These are phyloP conservation scores for Drepana arcuata DNA, from an alignment of 1,140 invertebrate genomes.

Conservation along the genomic window DNA sequence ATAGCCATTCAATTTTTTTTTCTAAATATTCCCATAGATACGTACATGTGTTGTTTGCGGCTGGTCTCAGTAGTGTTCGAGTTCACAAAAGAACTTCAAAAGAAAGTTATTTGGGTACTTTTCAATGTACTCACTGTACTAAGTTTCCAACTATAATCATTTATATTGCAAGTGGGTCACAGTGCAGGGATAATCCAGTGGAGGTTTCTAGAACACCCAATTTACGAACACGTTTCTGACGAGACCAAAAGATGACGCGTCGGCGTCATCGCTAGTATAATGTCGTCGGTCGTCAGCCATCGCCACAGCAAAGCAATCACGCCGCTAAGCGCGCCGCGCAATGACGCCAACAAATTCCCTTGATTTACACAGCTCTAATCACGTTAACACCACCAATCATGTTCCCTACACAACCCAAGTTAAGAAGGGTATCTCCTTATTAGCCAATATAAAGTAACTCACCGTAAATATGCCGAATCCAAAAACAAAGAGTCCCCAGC, in stretches of 20 bases:
- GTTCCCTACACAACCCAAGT: conserved; percentile 6
- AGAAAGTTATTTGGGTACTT: too few relatives aligned
- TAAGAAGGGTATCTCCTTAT: conserved; percentile 11
- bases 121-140: too few relatives aligned
- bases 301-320: conserved; percentile 39
- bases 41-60: too few relatives aligned
- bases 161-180: too few relatives aligned
- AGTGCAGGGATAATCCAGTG: background rate
- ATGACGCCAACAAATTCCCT: conserved; percentile 45
- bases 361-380: conserved; percentile 16
- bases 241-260: conserved; percentile 38
- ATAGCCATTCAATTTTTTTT: too few relatives aligned
- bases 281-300: conserved; percentile 39
- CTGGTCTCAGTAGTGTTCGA: too few relatives aligned
- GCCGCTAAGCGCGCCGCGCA: conserved; percentile 31
- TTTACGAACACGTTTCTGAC: conserved; percentile 27
- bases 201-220: conserved; percentile 36
- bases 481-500: conserved; percentile 69
- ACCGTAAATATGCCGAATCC: conserved; percentile 64
- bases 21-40: too few relatives aligned
- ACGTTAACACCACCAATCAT: conserved; percentile 10
- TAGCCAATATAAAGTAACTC: conserved; percentile 36
- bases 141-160: too few relatives aligned
- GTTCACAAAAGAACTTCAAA: too few relatives aligned
- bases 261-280: conserved; percentile 38